Evolutionary conservation across 2,797 vertebrate genomes (phyloP).

Genomic region (Dallia pectoralis): DNA sequence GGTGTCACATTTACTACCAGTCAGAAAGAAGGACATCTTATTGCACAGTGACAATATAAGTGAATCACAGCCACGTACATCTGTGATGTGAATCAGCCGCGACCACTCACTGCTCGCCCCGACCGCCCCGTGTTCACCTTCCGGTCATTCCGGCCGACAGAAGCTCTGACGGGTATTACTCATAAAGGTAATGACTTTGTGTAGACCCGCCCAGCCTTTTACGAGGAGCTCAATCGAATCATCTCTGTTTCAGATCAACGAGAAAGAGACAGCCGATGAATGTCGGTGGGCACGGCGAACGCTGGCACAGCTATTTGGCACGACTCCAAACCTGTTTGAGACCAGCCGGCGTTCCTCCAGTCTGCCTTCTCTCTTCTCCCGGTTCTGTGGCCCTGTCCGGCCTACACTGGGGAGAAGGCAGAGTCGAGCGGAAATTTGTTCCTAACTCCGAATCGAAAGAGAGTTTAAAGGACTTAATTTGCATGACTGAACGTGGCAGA

Average conservation of each 20-base stretch:
- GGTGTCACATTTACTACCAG: conserved; percentile 63
- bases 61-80: not conserved
- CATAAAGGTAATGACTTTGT: conserved; percentile 49
- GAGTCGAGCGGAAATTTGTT: not conserved
- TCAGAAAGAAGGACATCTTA: conserved; percentile 12
- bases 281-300: conserved; percentile 64
- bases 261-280: conserved; percentile 60
- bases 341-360: conserved; percentile 32
- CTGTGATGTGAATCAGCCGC: not conserved
- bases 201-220: conserved; percentile 40
- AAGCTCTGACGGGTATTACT: conserved; percentile 11
- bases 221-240: conserved; percentile 52
- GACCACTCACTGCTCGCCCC: not conserved
- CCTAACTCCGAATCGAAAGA: not conserved
- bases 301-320: conserved; percentile 46
- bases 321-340: conserved; percentile 35
- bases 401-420: not conserved
- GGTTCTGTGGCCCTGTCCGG: not conserved
- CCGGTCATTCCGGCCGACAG: not conserved
- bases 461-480: not conserved
- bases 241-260: conserved; percentile 43
- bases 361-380: conserved; percentile 6
- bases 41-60: not conserved
- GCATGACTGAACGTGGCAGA: not conserved
- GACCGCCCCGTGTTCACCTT: not conserved